Evolutionary conservation across 2,888 invertebrate species (phyloP).

Genomic region (Baccha elongata): DNA sequence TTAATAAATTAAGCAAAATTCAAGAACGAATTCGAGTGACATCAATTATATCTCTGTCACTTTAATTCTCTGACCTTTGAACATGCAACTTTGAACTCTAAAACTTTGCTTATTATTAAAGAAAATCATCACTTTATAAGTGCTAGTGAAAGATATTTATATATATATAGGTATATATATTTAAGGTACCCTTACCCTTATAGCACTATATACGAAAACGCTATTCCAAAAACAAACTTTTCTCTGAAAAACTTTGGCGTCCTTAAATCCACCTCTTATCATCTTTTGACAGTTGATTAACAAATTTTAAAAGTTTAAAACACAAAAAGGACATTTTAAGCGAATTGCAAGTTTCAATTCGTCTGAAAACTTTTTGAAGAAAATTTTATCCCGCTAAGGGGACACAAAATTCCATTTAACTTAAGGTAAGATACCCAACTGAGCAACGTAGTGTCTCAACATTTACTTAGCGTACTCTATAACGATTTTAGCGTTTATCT

Average conservation of each 20-base stretch:
- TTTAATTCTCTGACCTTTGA: conserved; percentile 14
- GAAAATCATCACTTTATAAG: conserved; percentile 4
- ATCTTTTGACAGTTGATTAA: conserved; percentile 68
- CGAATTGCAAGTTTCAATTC: conserved; percentile 48
- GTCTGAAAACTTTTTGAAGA: conserved; percentile 56
- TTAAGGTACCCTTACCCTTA: neutral
- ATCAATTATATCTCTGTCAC: neutral
- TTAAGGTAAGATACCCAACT: neutral
- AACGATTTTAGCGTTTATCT: conserved; percentile 24
- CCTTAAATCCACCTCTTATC: conserved; percentile 59
- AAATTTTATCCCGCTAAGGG: conserved; percentile 17
- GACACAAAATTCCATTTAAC: conserved; percentile 48
- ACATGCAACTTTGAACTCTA: neutral
- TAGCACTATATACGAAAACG: neutral
- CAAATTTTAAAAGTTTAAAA: conserved; percentile 53
- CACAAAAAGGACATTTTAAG: conserved; percentile 14
- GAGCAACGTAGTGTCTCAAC: neutral
- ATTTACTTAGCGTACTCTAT: conserved; percentile 11
- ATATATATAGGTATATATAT: neutral
- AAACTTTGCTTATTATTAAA: conserved; percentile 25
- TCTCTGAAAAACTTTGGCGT: conserved; percentile 13
- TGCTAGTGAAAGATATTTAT: neutral
- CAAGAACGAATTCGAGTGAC: neutral
- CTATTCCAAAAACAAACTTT: conserved; percentile 1
- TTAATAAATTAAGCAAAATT: neutral